A percentile compares a stretch with the other conserved stretches of the same genome.
Evolutionary conservation across 2,113 vertebrate species (phyloP).

Genomic region (Myrmecobius fasciatus): DNA sequence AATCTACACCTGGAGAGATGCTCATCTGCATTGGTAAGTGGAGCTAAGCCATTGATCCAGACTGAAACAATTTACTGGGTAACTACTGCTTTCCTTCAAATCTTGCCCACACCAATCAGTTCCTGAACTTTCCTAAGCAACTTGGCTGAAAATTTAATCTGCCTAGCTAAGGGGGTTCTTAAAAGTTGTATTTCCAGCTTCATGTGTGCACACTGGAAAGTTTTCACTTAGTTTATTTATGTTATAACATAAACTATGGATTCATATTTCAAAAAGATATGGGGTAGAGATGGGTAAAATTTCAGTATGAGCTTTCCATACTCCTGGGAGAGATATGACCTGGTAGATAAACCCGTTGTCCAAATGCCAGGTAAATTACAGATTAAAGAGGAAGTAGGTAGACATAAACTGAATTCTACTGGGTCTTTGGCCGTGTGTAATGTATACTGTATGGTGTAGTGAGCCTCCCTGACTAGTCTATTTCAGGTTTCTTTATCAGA

Average conservation of each 20-base stretch:
- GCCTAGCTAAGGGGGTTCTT: background rate
- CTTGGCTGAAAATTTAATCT: background rate
- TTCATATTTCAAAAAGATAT: background rate
- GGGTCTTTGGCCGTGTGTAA: background rate
- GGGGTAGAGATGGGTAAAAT: background rate
- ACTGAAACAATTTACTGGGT: slow-evolving; percentile 66
- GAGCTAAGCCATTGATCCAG: slow-evolving; percentile 38
- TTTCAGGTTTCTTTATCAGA: background rate
- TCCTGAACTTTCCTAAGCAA: slow-evolving; percentile 44
- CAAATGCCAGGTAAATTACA: background rate
- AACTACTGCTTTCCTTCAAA: slow-evolving; percentile 71
- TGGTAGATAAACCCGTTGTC: background rate
- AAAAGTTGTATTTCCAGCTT: background rate
- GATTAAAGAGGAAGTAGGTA: background rate
- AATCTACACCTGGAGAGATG: slow-evolving; percentile 57
- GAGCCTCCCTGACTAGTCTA: background rate
- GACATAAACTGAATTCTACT: background rate
- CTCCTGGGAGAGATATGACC: background rate
- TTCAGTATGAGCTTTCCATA: background rate
- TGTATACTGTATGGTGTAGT: background rate
- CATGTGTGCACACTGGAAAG: background rate
- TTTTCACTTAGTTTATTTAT: background rate
- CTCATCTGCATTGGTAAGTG: slow-evolving; percentile 56
- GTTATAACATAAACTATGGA: background rate
- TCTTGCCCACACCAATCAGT: background rate